A percentile compares a stretch with the other conserved stretches of the same genome.
phyloP scores from a whole-genome alignment of 1,140 invertebrate species.

The Ips typographus region DNA sequence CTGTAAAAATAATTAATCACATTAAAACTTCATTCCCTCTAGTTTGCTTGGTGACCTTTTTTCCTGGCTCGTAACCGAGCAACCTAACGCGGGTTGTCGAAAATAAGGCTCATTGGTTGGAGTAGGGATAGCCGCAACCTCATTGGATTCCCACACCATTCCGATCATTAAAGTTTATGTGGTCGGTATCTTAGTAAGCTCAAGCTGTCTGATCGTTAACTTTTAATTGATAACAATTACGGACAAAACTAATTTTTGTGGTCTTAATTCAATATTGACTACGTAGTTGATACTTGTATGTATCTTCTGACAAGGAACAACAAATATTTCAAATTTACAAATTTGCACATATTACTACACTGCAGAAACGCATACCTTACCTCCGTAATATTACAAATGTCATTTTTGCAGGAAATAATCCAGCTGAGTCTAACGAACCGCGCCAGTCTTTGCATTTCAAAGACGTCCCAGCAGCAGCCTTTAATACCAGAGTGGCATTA shows the following conservation, averaged over 20 bases:
- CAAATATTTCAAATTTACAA: too few species aligned
- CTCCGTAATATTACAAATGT: too few species aligned
- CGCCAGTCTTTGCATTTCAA: constrained; percentile 28
- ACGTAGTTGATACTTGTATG: too few species aligned
- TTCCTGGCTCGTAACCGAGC: constrained; percentile 29
- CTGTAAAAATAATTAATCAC: constrained; percentile 28
- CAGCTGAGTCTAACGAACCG: constrained; percentile 25
- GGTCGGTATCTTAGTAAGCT: background rate
- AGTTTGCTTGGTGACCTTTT: constrained; percentile 28
- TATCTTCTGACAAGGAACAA: too few species aligned
- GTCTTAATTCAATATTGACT: too few species aligned
- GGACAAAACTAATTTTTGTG: too few species aligned
- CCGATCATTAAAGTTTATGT: constrained; percentile 49
- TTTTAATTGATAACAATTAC: too few species aligned
- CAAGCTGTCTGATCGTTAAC: too few species aligned
- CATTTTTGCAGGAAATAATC: constrained; percentile 7
- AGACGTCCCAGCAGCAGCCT: constrained; percentile 32
- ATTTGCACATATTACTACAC: too few species aligned
- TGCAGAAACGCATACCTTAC: too few species aligned
- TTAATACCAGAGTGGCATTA: constrained; percentile 44
- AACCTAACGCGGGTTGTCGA: constrained; percentile 46
- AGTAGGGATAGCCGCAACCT: constrained; percentile 49
- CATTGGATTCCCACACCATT: constrained; percentile 50
- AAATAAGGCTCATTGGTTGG: constrained; percentile 50
- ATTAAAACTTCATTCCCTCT: constrained; percentile 14